phyloP scores from a whole-genome alignment of 35 echinoderm and acorn worm genomes.

The Patiria miniata region DNA sequence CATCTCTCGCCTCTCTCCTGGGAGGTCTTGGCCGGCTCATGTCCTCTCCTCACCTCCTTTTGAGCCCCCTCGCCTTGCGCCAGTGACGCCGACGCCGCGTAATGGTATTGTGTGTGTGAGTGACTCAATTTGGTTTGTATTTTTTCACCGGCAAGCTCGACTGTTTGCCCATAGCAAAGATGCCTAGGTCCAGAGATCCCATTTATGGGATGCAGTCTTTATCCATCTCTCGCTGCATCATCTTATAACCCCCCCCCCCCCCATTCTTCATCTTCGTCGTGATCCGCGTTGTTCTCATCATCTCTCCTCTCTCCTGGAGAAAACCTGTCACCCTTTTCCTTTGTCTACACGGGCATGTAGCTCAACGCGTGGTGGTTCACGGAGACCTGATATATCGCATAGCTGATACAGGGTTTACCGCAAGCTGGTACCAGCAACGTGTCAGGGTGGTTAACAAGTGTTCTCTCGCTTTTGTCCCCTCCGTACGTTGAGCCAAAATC shows the following conservation, averaged over 20 bases:
- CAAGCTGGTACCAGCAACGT: no score
- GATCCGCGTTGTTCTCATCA: neutral
- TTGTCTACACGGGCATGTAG: no score
- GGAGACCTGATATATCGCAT: no score
- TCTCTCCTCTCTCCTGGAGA: no score
- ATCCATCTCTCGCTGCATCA: conserved; percentile 6
- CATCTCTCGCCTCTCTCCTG: neutral
- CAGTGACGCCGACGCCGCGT: neutral
- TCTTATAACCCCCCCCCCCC: neutral
- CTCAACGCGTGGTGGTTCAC: no score
- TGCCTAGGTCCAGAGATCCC: neutral
- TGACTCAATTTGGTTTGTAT: conserved; percentile 7
- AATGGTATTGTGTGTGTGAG: neutral
- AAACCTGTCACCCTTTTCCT: no score
- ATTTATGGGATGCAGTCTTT: neutral
- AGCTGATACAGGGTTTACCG: no score
- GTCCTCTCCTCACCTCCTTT: conserved; percentile 18
- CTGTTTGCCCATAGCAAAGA: neutral
- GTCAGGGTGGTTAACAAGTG: no score
- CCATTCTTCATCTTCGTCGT: neutral
- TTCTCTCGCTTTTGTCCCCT: no score
- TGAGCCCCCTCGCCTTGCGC: neutral
- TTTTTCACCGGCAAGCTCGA: neutral
- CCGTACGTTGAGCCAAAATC: no score
- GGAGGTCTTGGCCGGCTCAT: neutral